Evolutionary conservation across 35 echinoderm and acorn worm species (phyloP).

Genomic region (Eucidaris tribuloides): DNA sequence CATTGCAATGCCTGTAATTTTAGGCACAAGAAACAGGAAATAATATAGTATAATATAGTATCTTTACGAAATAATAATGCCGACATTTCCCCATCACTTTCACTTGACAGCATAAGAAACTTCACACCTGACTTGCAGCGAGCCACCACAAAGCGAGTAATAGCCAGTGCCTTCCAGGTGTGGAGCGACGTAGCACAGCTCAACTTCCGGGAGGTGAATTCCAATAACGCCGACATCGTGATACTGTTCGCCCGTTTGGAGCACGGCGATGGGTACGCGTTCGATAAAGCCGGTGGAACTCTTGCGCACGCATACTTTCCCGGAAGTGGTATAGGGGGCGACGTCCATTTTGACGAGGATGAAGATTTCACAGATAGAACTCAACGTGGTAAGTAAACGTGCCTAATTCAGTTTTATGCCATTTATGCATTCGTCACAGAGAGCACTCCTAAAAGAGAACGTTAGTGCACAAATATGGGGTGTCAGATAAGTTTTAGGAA

Average conservation of each 20-base stretch:
- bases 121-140: conserved; percentile 53
- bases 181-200: conserved; percentile 74
- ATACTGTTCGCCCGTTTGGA: conserved; percentile 69
- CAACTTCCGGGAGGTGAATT: conserved; percentile 29
- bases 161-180: conserved; percentile 50
- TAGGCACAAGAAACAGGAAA: no score
- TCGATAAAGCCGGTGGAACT: conserved; percentile 82
- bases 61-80: no score
- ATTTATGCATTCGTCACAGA: no score
- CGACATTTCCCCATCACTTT: neutral
- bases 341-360: conserved; percentile 91
- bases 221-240: conserved; percentile 61
- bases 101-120: conserved; percentile 48
- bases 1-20: no score
- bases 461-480: no score
- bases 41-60: no score
- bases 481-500: no score
- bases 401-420: no score
- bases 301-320: conserved; percentile 99
- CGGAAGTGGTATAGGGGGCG: conserved; percentile 73
- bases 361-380: conserved; percentile 69
- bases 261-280: conserved; percentile 86
- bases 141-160: neutral
- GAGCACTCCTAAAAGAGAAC: no score
- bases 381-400: conserved; percentile 58